Base-by-base conservation (phyloP, 2,888 invertebrate species). In the Chorisops tibialis region DNA sequence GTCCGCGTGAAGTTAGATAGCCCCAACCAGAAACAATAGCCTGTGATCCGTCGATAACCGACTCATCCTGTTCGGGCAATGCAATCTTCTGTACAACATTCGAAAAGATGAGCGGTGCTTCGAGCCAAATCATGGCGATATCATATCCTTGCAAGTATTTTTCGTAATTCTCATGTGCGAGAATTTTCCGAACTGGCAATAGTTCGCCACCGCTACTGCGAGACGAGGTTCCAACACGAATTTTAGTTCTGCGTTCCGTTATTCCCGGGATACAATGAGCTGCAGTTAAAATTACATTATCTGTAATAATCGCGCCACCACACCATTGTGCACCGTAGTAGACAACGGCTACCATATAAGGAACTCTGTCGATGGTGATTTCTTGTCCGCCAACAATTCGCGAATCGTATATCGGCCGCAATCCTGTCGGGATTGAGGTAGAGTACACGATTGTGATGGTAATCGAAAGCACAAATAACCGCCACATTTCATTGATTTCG, bases 141-240 rank as follows among this genome's bases (percentile, higher is more conserved):
- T 59, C 59, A 2, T 59, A 47, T 37, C 59, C 59, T 30, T 59
- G 37, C 6, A 48, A 37, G 16, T 59, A 47, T 9, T 38, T 4
- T 6, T 21, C 48, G 19, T 48, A 59, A 5, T 59, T 30, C 7
- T 59, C 47, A 21, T 59, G 59, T 18, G 48, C 19, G 11, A 48
- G 12, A 47, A 59, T 59, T 48, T 59, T 59, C 37, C 47, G 18
- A 7, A 59, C 24, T n/a, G 59, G 48, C 18, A 59, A n/a, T 18
- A 59, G 14, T 14, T 14, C 6, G 3, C 75, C 75, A 24, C 72
- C 73, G 14, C 64, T 65, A 48, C 68, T 71, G 65, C 73, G 78
- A 50, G 75, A 77, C 0, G 80, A 78, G 5, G 82, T 81, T 1
- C 85, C 85, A 3, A 79, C 83, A 2, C 84, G 80, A 2, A 85